Conservation (phyloP, 2,797 vertebrate genomes). For the Alca torda region DNA sequence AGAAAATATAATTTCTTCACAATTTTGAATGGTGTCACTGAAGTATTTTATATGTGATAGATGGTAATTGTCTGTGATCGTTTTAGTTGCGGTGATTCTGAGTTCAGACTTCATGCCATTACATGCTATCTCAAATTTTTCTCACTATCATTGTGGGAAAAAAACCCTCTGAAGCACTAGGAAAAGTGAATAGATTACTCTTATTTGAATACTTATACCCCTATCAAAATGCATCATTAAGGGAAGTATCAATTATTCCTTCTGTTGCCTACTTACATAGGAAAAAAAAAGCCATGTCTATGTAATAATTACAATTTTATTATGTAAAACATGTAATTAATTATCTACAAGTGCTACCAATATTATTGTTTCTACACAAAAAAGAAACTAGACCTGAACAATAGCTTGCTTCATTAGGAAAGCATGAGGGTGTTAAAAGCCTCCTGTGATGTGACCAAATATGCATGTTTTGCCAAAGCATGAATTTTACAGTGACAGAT, state of each 20-base stretch:
- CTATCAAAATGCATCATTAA: not conserved
- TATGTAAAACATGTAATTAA: not conserved
- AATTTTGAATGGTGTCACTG: not conserved
- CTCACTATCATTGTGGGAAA: not conserved
- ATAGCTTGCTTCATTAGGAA: not conserved
- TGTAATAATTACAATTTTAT: not conserved
- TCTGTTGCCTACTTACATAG: not conserved
- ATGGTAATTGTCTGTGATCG: not conserved
- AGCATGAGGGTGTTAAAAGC: not conserved
- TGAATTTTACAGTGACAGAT: not conserved
- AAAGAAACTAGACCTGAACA: not conserved
- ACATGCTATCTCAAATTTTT: not conserved
- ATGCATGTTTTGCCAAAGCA: not conserved
- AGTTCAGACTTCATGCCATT: not conserved
- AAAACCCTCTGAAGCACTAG: not conserved
- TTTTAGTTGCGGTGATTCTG: not conserved
- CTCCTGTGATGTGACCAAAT: not conserved
- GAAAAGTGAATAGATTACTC: not conserved
- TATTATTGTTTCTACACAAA: not conserved
- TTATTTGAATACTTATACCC: not conserved
- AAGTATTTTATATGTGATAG: not conserved
- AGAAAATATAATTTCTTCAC: not conserved
- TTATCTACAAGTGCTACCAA: not conserved
- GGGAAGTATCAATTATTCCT: not conserved
- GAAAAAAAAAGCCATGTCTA: not conserved